Percentiles rank a stretch among this genome's conserved stretches.
Conservation (phyloP, 2,797 vertebrate species). For the Pangasius krempfi region DNA sequence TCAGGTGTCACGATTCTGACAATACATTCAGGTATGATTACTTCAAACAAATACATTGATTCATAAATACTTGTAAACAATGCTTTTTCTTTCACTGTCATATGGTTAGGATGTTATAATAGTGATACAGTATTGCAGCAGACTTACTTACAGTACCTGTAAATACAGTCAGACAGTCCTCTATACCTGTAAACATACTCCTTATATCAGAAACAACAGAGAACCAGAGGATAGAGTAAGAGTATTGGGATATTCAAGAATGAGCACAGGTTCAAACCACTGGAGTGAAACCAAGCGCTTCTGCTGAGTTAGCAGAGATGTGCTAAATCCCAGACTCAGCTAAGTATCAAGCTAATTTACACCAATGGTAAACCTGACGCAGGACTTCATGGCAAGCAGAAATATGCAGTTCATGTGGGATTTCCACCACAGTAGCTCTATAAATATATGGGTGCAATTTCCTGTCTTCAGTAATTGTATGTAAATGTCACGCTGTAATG, state of each 20-base stretch:
- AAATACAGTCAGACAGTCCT: neutral
- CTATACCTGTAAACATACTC: neutral
- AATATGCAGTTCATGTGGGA: constrained; percentile 51
- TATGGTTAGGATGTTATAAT: neutral
- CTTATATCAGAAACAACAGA: neutral
- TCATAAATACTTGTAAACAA: neutral
- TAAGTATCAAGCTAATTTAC: constrained; percentile 36
- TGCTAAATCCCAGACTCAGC: constrained; percentile 32
- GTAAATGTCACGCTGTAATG: neutral
- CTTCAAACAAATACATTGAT: neutral
- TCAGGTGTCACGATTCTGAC: neutral
- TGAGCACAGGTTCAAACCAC: constrained; percentile 22
- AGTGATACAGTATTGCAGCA: neutral
- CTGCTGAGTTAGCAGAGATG: constrained; percentile 37
- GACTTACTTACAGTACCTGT: neutral
- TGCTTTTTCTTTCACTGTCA: too few relatives aligned
- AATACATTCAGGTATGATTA: neutral
- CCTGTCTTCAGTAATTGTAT: neutral
- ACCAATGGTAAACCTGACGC: constrained; percentile 25
- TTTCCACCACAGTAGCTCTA: neutral
- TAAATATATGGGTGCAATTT: neutral
- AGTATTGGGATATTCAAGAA: neutral
- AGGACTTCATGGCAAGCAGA: constrained; percentile 3
- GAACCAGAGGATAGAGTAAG: neutral
- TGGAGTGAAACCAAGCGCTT: constrained; percentile 30